These are phyloP conservation scores for Nettapus auritus DNA, from an alignment of 2,113 vertebrate genomes.

Conservation along the genomic window DNA sequence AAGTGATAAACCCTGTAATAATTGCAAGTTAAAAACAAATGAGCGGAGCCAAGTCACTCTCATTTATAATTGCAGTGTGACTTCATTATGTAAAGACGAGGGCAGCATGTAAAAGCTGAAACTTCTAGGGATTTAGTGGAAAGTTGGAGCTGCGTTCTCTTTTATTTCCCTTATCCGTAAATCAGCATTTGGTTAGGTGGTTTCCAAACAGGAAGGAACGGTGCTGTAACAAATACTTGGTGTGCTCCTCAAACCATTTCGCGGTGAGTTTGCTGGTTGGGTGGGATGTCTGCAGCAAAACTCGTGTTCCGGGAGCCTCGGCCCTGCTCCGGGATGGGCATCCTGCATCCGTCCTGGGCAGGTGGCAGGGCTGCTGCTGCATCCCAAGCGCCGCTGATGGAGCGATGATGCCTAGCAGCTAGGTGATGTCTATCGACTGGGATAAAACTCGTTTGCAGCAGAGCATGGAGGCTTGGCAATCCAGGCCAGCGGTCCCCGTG, in stretches of 20 bases:
- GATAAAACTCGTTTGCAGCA: neutral
- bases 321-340: neutral
- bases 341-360: neutral
- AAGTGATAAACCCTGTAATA: constrained; percentile 60
- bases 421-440: no score
- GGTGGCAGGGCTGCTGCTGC: neutral
- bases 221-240: neutral
- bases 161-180: constrained; percentile 3
- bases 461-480: neutral
- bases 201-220: neutral
- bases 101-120: constrained; percentile 6
- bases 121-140: constrained; percentile 46
- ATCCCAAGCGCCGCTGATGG: neutral
- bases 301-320: neutral
- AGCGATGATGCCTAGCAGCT: no score
- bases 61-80: constrained; percentile 59
- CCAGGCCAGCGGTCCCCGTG: neutral
- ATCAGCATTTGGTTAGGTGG: neutral
- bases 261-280: neutral
- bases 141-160: neutral
- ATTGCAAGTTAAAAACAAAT: constrained; percentile 55
- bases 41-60: constrained; percentile 54
- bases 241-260: neutral
- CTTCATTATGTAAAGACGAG: constrained; percentile 58
- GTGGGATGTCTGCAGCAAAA: neutral